These are phyloP conservation scores for Temnothorax unifasciatus DNA, from an alignment of 2,888 invertebrate genomes.

Conservation along the genomic window DNA sequence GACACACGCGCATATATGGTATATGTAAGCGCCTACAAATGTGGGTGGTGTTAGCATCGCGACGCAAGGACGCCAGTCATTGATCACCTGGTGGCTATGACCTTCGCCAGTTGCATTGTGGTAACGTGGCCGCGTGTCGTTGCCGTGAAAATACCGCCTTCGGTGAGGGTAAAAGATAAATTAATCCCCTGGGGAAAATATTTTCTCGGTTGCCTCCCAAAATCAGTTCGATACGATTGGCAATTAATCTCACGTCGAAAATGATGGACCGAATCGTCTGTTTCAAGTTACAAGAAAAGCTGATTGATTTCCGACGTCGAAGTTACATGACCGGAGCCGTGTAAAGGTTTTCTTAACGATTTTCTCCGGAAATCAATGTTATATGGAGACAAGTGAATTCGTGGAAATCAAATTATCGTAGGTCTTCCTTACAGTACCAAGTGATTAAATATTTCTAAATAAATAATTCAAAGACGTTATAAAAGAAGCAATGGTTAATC, in stretches of 20 bases:
- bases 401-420: background rate
- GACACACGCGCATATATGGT: background rate
- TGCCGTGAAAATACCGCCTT: background rate
- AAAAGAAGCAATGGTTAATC: constrained; percentile 18
- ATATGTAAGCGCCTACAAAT: background rate
- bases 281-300: background rate
- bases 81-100: constrained; percentile 76
- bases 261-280: too few relatives aligned
- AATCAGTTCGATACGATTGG: background rate
- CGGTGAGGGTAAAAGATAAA: background rate
- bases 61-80: constrained; percentile 78
- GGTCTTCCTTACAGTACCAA: background rate
- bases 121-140: constrained; percentile 1
- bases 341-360: background rate
- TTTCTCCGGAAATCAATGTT: constrained; percentile 2
- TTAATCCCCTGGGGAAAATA: background rate
- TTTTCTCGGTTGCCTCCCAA: background rate
- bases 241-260: constrained; percentile 27
- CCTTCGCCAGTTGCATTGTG: constrained; percentile 69
- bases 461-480: background rate
- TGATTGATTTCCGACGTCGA: constrained; percentile 25
- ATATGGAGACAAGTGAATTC: background rate
- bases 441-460: background rate
- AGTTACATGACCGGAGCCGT: background rate
- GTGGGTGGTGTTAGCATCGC: constrained; percentile 51